phyloP scores from a whole-genome alignment of 2,888 invertebrate species.

The Epistrophe grossulariae region DNA sequence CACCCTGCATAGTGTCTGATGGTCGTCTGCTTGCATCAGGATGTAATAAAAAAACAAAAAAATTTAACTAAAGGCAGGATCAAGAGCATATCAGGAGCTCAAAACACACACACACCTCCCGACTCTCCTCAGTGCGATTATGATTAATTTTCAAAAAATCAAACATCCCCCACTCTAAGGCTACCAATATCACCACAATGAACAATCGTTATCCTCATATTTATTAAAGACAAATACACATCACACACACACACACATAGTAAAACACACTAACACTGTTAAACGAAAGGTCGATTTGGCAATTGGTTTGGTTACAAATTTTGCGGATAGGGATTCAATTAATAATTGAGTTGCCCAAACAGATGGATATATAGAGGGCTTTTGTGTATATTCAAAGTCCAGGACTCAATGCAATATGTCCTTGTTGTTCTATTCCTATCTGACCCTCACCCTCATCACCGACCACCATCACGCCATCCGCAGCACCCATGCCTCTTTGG shows the following conservation, averaged over 20 bases:
- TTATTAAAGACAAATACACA: conserved; percentile 34
- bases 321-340: conserved; percentile 65
- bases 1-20: conserved; percentile 4
- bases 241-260: conserved; percentile 4
- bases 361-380: conserved; percentile 62
- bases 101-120: neutral
- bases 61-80: neutral
- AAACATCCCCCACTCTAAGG: conserved; percentile 11
- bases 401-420: conserved; percentile 33
- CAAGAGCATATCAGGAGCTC: neutral
- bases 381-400: conserved; percentile 40
- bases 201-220: conserved; percentile 46
- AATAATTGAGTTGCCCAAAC: conserved; percentile 63
- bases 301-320: conserved; percentile 68
- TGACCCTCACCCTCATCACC: neutral
- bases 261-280: neutral
- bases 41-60: neutral
- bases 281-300: conserved; percentile 54
- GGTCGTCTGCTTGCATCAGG: conserved; percentile 14
- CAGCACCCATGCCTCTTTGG: neutral
- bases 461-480: neutral
- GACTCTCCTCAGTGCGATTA: too few relatives aligned
- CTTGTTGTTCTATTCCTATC: conserved; percentile 23
- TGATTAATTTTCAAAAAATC: conserved; percentile 66
- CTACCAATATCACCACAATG: neutral